Evolutionary conservation across 2,797 vertebrate genomes (phyloP).

Genomic region (Schizopygopsis pylzovi): DNA sequence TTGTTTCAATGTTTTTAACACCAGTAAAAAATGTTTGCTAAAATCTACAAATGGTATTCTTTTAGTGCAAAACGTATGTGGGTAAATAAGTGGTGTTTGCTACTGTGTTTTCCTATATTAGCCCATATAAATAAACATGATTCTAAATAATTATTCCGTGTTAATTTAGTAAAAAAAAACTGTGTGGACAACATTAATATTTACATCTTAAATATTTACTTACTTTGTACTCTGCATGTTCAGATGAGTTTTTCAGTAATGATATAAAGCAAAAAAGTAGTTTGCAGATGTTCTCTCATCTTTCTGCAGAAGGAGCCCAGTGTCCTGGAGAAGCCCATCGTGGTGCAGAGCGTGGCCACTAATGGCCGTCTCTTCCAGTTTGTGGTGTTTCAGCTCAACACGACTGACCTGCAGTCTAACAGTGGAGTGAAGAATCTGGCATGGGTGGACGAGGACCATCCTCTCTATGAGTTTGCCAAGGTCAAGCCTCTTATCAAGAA

Average conservation of each 20-base stretch:
- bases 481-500: conserved; percentile 82
- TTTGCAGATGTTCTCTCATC: background rate
- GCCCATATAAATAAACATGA: background rate
- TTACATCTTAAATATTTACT: background rate
- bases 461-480: conserved; percentile 86
- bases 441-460: conserved; percentile 88
- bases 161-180: background rate
- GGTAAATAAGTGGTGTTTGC: background rate
- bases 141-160: background rate
- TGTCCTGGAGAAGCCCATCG: conserved; percentile 84
- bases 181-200: background rate
- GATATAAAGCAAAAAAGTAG: background rate
- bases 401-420: conserved; percentile 82
- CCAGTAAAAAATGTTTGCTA: background rate
- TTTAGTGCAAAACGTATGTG: background rate
- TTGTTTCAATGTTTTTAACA: background rate
- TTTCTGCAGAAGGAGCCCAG: conserved; percentile 72
- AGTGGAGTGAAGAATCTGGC: conserved; percentile 90
- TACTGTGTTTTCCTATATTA: background rate
- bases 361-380: conserved; percentile 92
- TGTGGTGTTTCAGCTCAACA: conserved; percentile 92
- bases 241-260: background rate
- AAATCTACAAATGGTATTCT: background rate
- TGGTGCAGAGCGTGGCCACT: conserved; percentile 88
- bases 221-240: background rate